Evolutionary conservation across 2,888 invertebrate species (phyloP), one percentile per base, ranked within the genome.

Genomic region (Electrophaes corylata): DNA sequence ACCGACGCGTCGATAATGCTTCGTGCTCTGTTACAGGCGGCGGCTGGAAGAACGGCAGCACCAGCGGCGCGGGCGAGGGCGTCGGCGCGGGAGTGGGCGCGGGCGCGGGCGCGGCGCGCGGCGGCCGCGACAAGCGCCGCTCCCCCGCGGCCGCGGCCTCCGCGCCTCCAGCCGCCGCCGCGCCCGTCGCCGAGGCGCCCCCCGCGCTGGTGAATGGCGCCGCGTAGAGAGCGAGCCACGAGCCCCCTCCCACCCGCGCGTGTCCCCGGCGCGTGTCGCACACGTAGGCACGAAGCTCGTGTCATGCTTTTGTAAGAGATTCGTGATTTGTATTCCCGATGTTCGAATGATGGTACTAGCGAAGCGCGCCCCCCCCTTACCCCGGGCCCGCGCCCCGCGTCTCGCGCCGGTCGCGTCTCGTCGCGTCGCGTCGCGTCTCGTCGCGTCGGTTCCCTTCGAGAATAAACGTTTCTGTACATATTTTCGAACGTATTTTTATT

Each of bases 381-480:
- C n/a, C n/a, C n/a, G n/a, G 80, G 85, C 39, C 39, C 39, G 40
- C 41, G 79, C 86, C 78, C 86, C 86, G 84, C 3, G 40, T 4
- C 19, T 20, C 40, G 31, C 31, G 45, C 29, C 26, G 23, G 31
- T 23, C 35, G 46, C 33, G 29, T 16, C 33, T n/a, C n/a, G n/a
- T n/a, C n/a, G n/a, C n/a, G n/a, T n/a, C 41, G 79, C 86, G 78
- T 86, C 86, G 84, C 3, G 40, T 4, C 19, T 20, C 40, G 31
- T 23, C 35, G 46, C 33, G 29, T 16, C 45, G 35, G 46, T 84
- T 86, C 88, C 88, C 87, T 84, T 29, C 43, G 40, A 48, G 84
- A 89, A 87, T 86, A 88, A 89, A 91, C 86, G 82, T 83, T 88
- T 88, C 88, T 91, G 91, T 91, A 91, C 91, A 91, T 92, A 92